Percentiles rank a stretch among this genome's conserved stretches.
These are phyloP conservation scores for Psammodynastes pulverulentus DNA, from an alignment of 2,113 vertebrate genomes.

Conservation along the genomic window DNA sequence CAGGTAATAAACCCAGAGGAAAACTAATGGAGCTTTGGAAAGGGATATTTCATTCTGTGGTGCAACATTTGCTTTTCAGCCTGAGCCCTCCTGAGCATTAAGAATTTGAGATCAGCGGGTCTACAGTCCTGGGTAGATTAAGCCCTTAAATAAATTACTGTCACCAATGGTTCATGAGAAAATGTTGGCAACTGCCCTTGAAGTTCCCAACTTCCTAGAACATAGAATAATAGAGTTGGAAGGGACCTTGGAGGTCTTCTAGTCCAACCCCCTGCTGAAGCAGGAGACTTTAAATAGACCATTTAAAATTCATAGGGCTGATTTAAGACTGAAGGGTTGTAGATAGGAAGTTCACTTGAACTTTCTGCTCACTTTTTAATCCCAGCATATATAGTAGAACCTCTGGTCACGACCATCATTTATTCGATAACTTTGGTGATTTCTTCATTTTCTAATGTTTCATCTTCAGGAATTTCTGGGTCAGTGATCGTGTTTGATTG, in stretches of 20 bases:
- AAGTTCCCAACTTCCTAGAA: background rate
- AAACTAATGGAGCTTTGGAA: background rate
- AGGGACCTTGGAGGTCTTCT: too few relatives aligned
- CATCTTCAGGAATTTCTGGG: too few relatives aligned
- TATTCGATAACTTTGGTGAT: too few relatives aligned
- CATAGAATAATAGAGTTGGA: too few relatives aligned
- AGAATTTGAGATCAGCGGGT: background rate
- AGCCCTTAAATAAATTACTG: background rate
- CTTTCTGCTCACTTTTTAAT: background rate
- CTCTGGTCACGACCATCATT: too few relatives aligned
- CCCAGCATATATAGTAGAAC: too few relatives aligned
- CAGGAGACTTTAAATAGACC: too few relatives aligned
- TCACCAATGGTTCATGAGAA: background rate
- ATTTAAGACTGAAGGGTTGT: background rate
- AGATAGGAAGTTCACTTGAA: background rate
- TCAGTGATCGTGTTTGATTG: too few relatives aligned
- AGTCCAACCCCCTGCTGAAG: too few relatives aligned
- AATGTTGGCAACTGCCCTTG: background rate
- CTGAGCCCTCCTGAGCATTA: background rate
- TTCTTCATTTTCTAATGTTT: too few relatives aligned
- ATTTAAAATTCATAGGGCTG: background rate
- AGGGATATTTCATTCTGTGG: background rate
- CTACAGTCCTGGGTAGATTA: background rate
- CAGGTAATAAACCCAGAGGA: background rate
- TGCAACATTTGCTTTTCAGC: background rate